A percentile compares a stretch with the other conserved stretches of the same genome.
phyloP scores from a whole-genome alignment of 2,888 invertebrate species.

The Arctia plantaginis region DNA sequence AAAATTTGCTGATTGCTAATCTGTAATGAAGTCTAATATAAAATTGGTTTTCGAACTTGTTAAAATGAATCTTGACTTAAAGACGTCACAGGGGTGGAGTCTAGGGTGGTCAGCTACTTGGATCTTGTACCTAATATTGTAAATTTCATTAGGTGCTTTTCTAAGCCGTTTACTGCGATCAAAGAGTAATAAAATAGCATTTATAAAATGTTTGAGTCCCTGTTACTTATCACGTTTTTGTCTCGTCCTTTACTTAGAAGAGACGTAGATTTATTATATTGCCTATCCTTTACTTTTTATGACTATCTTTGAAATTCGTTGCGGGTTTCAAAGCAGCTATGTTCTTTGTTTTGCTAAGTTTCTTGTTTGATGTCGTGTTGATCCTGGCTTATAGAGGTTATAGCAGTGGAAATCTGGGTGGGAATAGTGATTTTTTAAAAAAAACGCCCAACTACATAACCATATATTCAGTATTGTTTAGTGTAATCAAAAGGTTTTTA shows the following conservation, averaged over 20 bases:
- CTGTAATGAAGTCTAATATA: conserved; percentile 31
- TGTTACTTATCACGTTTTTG: not conserved
- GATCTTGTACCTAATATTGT: too few species aligned
- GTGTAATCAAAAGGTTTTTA: conserved; percentile 42
- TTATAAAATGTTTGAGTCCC: not conserved
- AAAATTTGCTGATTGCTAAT: too few species aligned
- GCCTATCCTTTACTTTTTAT: not conserved
- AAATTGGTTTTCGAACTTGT: conserved; percentile 22
- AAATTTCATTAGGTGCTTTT: too few species aligned
- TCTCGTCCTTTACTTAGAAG: not conserved
- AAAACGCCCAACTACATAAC: not conserved
- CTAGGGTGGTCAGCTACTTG: too few species aligned
- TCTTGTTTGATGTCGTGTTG: not conserved
- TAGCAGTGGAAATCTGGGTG: not conserved
- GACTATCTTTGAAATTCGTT: not conserved
- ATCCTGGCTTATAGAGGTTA: not conserved
- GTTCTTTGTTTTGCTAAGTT: not conserved
- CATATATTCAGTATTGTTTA: conserved; percentile 32
- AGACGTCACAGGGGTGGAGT: too few species aligned
- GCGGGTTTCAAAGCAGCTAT: not conserved
- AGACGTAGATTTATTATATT: not conserved
- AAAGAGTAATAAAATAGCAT: not conserved
- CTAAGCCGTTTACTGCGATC: not conserved
- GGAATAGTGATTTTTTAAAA: not conserved
- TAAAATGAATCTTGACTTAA: not conserved